phyloP scores from a whole-genome alignment of 1,140 invertebrate species.

The Parapsyche elsis region DNA sequence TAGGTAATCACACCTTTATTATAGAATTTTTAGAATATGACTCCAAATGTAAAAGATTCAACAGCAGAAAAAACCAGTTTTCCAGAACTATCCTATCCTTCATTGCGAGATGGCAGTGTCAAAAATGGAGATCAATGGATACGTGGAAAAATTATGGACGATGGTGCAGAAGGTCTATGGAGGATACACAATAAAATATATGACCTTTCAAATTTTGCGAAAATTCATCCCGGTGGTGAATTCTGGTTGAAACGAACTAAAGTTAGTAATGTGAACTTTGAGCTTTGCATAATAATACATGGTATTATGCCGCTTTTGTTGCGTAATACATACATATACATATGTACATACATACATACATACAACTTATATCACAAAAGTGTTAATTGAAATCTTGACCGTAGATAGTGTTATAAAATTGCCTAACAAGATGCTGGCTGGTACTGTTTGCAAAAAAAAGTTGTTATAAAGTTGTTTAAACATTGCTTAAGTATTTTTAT shows the following conservation, averaged over 20 bases:
- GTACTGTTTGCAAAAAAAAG: too few relatives aligned
- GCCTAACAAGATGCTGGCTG: too few relatives aligned
- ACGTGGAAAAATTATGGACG: slow-evolving; percentile 73
- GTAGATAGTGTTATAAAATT: too few relatives aligned
- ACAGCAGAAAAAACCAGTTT: background rate
- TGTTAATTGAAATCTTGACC: too few relatives aligned
- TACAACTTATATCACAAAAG: background rate
- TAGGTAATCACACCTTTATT: too few relatives aligned
- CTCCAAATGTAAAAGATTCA: background rate
- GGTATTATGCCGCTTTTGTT: too few relatives aligned
- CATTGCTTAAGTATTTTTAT: too few relatives aligned
- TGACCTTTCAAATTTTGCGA: slow-evolving; percentile 76
- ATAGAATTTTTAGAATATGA: background rate
- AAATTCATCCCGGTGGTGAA: slow-evolving; percentile 80
- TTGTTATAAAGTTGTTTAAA: too few relatives aligned
- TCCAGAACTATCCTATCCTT: slow-evolving; percentile 61
- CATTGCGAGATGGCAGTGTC: slow-evolving; percentile 63
- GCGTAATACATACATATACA: too few relatives aligned
- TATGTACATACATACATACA: too few relatives aligned
- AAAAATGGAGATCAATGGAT: slow-evolving; percentile 70
- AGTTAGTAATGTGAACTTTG: slow-evolving; percentile 68
- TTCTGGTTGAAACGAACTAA: slow-evolving; percentile 79
- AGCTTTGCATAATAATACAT: too few relatives aligned
- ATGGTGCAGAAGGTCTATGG: slow-evolving; percentile 82
- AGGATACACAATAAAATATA: slow-evolving; percentile 80